phyloP scores from a whole-genome alignment of 2,797 vertebrate species.

The Hafferia zeledoni region DNA sequence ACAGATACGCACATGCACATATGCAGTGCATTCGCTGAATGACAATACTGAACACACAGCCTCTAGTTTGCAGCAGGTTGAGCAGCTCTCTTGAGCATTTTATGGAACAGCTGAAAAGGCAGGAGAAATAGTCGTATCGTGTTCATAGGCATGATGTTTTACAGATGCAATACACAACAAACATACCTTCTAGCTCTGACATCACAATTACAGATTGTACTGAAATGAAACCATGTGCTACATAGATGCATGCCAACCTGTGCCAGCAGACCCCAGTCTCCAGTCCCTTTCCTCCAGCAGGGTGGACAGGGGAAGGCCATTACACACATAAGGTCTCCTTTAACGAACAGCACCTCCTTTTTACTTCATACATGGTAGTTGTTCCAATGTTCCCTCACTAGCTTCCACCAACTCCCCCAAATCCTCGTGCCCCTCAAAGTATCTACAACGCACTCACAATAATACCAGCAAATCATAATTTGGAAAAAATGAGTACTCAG shows the following conservation, averaged over 20 bases:
- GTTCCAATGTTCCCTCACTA: neutral
- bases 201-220: neutral
- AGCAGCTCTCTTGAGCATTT: neutral
- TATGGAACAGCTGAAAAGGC: neutral
- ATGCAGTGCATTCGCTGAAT: rapidly evolving
- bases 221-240: neutral
- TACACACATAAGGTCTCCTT: neutral
- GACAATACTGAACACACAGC: neutral
- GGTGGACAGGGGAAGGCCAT: neutral
- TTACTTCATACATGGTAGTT: neutral
- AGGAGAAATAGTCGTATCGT: neutral
- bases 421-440: neutral
- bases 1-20: neutral
- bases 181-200: neutral
- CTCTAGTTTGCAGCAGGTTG: neutral
- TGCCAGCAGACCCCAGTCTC: neutral
- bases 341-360: neutral
- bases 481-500: neutral
- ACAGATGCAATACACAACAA: neutral
- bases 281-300: neutral
- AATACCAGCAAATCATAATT: neutral
- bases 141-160: neutral
- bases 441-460: neutral
- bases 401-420: neutral
- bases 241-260: neutral